phyloP scores from a whole-genome alignment of 1,140 invertebrate species.

The Solenopsis invicta region DNA sequence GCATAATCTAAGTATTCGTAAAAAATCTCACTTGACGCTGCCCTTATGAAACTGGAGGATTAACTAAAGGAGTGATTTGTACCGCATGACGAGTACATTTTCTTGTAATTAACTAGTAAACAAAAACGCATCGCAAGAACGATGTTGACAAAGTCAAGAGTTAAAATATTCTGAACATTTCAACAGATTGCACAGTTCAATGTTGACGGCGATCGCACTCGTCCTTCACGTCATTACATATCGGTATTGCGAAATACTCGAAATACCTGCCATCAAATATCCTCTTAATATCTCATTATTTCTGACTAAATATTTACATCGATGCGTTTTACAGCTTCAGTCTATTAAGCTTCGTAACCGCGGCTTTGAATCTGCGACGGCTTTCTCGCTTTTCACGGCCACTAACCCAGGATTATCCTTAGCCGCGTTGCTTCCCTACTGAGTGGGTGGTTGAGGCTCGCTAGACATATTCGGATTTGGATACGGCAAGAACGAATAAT shows the following conservation, averaged over 20 bases:
- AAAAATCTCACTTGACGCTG: conserved; percentile 37
- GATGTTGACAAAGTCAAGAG: conserved; percentile 67
- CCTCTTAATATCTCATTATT: conserved; percentile 75
- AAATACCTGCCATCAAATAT: conserved; percentile 63
- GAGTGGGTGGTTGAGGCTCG: conserved; percentile 84
- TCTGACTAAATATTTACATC: conserved; percentile 82
- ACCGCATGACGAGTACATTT: conserved; percentile 42
- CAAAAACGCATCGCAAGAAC: conserved; percentile 73
- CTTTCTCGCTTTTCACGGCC: conserved; percentile 36
- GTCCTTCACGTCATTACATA: conserved; percentile 39
- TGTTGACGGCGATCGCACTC: conserved; percentile 66
- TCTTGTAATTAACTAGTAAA: conserved; percentile 65
- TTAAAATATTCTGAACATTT: conserved; percentile 75
- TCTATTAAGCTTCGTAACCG: conserved; percentile 80
- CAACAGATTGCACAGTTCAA: conserved; percentile 80
- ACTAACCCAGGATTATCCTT: conserved; percentile 58
- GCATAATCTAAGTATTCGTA: conserved; percentile 44
- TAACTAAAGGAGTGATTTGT: conserved; percentile 57
- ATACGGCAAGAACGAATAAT: conserved; percentile 85
- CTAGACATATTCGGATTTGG: conserved; percentile 84
- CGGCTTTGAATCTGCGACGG: conserved; percentile 69
- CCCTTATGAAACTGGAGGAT: conserved; percentile 52
- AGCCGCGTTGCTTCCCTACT: conserved; percentile 75
- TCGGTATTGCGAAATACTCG: conserved; percentile 42
- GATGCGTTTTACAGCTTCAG: conserved; percentile 83